phyloP scores from a whole-genome alignment of 2,888 invertebrate species.

The Dione juno region DNA sequence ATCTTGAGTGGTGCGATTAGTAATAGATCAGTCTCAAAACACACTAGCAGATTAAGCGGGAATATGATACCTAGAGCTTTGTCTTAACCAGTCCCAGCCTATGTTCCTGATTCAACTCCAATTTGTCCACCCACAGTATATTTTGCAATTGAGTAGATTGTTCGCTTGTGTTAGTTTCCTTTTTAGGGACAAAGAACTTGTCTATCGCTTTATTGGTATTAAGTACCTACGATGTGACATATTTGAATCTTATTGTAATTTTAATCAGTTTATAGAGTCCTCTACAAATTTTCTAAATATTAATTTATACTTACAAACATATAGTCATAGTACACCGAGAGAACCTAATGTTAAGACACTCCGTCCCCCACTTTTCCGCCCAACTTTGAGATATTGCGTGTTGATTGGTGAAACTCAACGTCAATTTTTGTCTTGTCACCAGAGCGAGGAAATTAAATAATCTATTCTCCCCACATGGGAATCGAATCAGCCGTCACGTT shows the following conservation, averaged over 20 bases:
- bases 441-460: no score
- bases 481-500: no score
- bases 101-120: conserved; percentile 51
- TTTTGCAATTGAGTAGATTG: conserved; percentile 52
- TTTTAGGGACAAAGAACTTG: conserved; percentile 42
- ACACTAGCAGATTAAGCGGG: conserved; percentile 44
- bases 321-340: no score
- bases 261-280: neutral
- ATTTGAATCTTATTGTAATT: neutral
- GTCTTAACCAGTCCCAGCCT: conserved; percentile 42
- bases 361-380: no score
- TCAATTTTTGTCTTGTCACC: no score
- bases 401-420: no score
- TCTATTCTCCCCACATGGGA: no score
- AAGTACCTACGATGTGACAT: neutral
- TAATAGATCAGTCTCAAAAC: conserved; percentile 41
- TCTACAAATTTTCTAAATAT: no score
- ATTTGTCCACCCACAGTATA: conserved; percentile 52
- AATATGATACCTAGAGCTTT: conserved; percentile 43
- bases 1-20: conserved; percentile 39
- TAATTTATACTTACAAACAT: no score
- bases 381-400: no score
- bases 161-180: conserved; percentile 48
- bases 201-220: conserved; percentile 17
- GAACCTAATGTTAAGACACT: no score